Evolutionary conservation across 2,888 invertebrate species (phyloP), one percentile per base, ranked within the genome.

Genomic region (Aethes cnicana): DNA sequence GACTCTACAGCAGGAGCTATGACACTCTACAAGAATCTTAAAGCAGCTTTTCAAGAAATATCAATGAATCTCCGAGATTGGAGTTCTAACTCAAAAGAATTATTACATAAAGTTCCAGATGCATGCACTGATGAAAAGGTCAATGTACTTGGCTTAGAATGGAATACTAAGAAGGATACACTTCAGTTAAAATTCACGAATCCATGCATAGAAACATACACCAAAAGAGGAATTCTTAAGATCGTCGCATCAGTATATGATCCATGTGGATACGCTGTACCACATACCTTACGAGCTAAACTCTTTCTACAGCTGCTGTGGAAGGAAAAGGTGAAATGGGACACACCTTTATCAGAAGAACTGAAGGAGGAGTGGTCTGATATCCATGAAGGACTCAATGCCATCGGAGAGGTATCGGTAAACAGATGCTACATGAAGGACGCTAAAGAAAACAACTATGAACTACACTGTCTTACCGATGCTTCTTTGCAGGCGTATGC

Each of bases 31-130:
- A 7, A 17, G 17, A 18, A 33, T 6, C 17, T 17, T 17, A 17
- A 33, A 5, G 21, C 4, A 9, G 4, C 21, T 2, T 36, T 36
- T 4, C 21, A 36, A 21, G 21, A 36, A 2, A 21, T 36, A 7
- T 36, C 36, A 1, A 36, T 36, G 36, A 21, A 9, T 5, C 36
- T 36, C 8, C 16, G 21, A 8, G 36, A 36, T 7, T 36, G 36
- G 36, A 36, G 36, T 12, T 36, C 36, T 4, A 36, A 36, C 6
- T 21, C 21, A 3, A 12, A 3, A 11, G 36, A 36, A 36, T 36
- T 36, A 3, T 21, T 36, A 11, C 11, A 7, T 3, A 21, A n/a
- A 11, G 8, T 21, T 8, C 36, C 21, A 12, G 36, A 36, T 21
- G 2, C 36, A 7, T 21, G 36, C 21, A 36, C 5, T 2, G 21